Evolutionary conservation across 2,113 vertebrate genomes (phyloP), one percentile per base, ranked within the genome.

Genomic region (Sinocyclocheilus maitianheensis): DNA sequence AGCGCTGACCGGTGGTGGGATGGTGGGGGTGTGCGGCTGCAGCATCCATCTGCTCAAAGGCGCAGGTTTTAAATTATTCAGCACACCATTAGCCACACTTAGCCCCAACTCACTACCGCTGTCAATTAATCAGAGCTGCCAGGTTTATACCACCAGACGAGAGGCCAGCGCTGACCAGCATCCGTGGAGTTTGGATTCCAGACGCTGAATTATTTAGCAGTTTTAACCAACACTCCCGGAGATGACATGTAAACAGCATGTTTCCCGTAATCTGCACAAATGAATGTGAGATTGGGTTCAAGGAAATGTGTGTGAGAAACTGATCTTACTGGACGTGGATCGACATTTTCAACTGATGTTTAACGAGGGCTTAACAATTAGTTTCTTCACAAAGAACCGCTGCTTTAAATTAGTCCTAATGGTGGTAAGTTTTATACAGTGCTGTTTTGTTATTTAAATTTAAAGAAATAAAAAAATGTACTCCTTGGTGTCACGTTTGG

Each of bases 201-300:
- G 69, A n/a, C 3, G 62, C 85, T 94, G 91, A 93, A 94, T 95
- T 92, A 94, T 94, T 95, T 85, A 94, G 88, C 89, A 86, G 86
- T 76, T 93, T 92, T 92, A 93, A 93, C 93, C 88, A 90, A 82
- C 89, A 85, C 86, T 81, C 81, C 86, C 84, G 84, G 89, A 87
- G 72, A 90, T 89, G 84, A 89, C 88, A 89, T 85, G 89, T 85
- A 85, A 91, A 88, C 91, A 90, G 85, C 82, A 85, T 74, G 85
- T 90, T 91, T 92, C 92, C 88, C 65, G 90, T 92, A 90, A 94
- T 91, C 89, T 91, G 30, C 85, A 86, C 90, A 88, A 92, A 92
- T 91, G 91, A 92, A 92, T 91, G 91, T 91, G 67, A 91, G 90
- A 91, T 89, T 85, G 83, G 87, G 84, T 69, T 88, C 84, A 62